These are phyloP conservation scores for Tragulus kanchil DNA, from an alignment of 2,113 vertebrate genomes.

Conservation along the genomic window DNA sequence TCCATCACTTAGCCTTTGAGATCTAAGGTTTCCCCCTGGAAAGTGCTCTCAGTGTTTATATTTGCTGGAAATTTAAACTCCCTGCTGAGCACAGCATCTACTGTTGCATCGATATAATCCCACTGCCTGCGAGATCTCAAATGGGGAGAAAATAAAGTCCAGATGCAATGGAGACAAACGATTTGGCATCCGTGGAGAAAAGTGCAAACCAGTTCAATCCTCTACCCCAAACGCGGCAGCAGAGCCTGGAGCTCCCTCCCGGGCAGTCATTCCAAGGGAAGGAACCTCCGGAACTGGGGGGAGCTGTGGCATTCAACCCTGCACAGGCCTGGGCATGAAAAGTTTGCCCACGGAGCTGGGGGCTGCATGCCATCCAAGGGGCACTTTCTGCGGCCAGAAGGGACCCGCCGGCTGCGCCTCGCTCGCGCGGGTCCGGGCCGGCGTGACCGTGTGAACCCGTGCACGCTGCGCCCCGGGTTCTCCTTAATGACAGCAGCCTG, in stretches of 20 bases:
- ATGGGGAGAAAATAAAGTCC: constrained; percentile 63
- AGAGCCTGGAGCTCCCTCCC: constrained; percentile 17
- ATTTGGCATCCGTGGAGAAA: constrained; percentile 14
- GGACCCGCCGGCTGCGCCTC: not conserved
- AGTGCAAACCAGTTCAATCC: constrained; percentile 9
- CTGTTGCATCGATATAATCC: not conserved
- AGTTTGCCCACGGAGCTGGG: constrained; percentile 77
- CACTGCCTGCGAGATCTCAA: constrained; percentile 31
- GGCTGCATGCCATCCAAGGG: constrained; percentile 17
- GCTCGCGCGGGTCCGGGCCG: not conserved
- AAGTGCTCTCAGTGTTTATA: constrained; percentile 2
- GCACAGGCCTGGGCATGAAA: constrained; percentile 60
- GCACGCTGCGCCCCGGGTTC: constrained; percentile 18
- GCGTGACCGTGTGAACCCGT: constrained; percentile 44
- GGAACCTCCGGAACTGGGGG: not conserved
- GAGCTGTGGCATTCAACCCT: not conserved
- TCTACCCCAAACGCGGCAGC: not conserved
- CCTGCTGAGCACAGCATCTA: constrained; percentile 40
- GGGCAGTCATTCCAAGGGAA: not conserved
- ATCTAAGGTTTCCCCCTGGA: not conserved
- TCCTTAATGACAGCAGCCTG: constrained; percentile 55
- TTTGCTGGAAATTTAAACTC: constrained; percentile 67
- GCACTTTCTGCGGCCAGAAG: constrained; percentile 45
- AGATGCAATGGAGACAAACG: constrained; percentile 56
- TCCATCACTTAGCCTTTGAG: constrained; percentile 13